phyloP scores from a whole-genome alignment of 1,140 invertebrate species.

The Pogonomyrmex barbatus region DNA sequence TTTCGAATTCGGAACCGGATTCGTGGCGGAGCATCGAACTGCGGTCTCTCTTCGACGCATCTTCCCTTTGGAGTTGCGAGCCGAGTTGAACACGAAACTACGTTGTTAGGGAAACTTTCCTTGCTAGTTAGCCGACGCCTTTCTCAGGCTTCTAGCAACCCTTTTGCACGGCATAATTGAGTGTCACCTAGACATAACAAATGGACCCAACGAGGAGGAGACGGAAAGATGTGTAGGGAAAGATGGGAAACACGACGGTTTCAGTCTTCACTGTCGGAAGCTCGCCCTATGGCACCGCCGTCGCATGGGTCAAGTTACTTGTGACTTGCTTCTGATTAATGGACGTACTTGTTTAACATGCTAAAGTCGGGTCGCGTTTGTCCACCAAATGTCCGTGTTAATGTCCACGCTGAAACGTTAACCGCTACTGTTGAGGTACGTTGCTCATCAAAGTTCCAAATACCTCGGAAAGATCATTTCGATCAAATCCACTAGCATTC shows the following conservation, averaged over 20 bases:
- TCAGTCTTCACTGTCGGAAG: slow-evolving; percentile 73
- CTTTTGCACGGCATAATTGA: slow-evolving; percentile 81
- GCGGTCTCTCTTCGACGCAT: slow-evolving; percentile 66
- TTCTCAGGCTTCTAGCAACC: slow-evolving; percentile 73
- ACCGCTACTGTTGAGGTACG: slow-evolving; percentile 40
- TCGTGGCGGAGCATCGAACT: slow-evolving; percentile 57
- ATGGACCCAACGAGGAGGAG: slow-evolving; percentile 75
- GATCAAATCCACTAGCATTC: background rate
- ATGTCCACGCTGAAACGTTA: slow-evolving; percentile 74
- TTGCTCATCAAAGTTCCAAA: slow-evolving; percentile 33
- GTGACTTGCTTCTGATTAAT: slow-evolving; percentile 81
- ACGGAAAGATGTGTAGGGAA: slow-evolving; percentile 70
- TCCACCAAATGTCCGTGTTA: slow-evolving; percentile 80
- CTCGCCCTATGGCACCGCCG: slow-evolving; percentile 69
- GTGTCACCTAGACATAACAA: slow-evolving; percentile 82
- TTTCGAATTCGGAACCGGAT: slow-evolving; percentile 61
- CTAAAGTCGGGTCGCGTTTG: slow-evolving; percentile 73
- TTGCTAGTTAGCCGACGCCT: slow-evolving; percentile 75
- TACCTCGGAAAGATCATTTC: background rate
- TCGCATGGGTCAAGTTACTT: slow-evolving; percentile 78
- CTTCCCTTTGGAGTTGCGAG: slow-evolving; percentile 67
- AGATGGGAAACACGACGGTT: slow-evolving; percentile 70
- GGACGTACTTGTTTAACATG: slow-evolving; percentile 81
- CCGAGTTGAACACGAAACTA: slow-evolving; percentile 64
- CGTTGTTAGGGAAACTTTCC: slow-evolving; percentile 78